Evolutionary conservation across 2,797 vertebrate species (phyloP), one percentile per base, ranked within the genome.

Genomic region (Sphenopsis melanotis): DNA sequence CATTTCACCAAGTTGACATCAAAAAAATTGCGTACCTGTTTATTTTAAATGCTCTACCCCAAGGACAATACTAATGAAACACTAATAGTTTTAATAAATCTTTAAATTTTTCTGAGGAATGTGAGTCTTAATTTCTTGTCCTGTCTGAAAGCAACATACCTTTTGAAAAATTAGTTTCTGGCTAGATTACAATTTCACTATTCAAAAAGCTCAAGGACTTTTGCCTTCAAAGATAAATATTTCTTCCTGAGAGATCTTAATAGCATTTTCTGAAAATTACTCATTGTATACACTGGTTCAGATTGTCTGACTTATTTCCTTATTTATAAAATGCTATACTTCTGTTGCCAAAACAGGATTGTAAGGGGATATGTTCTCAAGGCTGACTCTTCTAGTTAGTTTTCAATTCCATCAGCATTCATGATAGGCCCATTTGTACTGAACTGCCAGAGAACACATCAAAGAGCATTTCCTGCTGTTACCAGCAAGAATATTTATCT

Each of bases 381-480:
- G 34, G 19, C 64, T 82, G 53, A 74, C 41, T 90, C 12, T 34
- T 84, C 36, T 20, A 16, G 37, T 50, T 80, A 83, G 64, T 52
- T 87, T 93, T 60, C 64, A 52, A n/a, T 81, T 94, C 88, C 65
- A 16, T 72, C 79, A 89, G 30, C 1, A 0, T 77, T 69, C 68
- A 47, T 9, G 9, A 84, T 75, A 55, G 55, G 46, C 65, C 19
- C 36, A 89, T 89, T 93, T 95, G 60, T 85, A 87, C 39, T 46
- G 32, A 87, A 59, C 64, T 88, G 69, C 44, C 89, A 90, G 64
- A 57, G 36, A 86, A 80, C 21, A 74, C 75, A 83, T 66, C 88
- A 91, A 89, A 94, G 63, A 88, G 59, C 3, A 23, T 81, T 87
- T 87, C 90, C 93, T 89, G 83, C 77, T 93, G 46, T 63, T 86